Conservation (phyloP, 2,797 vertebrate species). For the Clarias laeviceps region DNA sequence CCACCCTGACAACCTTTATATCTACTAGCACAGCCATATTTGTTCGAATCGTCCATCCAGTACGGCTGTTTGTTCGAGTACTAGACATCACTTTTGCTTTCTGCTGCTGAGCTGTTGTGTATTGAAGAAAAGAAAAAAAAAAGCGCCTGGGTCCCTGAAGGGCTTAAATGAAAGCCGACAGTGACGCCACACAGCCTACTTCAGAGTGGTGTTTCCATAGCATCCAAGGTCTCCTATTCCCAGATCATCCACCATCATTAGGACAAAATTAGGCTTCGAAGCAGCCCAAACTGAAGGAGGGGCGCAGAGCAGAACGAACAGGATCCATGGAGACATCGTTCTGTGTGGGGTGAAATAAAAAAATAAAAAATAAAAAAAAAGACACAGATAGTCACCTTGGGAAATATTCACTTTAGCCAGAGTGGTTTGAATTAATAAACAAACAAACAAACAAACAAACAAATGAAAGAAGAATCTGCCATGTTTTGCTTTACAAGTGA, state of each 20-base stretch:
- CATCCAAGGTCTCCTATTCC: constrained; percentile 91
- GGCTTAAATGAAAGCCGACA: constrained; percentile 34
- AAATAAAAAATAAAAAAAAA: too few relatives aligned
- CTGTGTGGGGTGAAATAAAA: constrained; percentile 52
- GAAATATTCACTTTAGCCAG: not conserved
- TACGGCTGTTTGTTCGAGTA: not conserved
- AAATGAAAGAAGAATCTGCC: not conserved
- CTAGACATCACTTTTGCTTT: constrained; percentile 22
- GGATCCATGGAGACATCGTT: constrained; percentile 61
- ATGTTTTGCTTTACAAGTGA: not conserved
- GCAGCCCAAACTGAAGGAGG: constrained; percentile 22
- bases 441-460: too few relatives aligned
- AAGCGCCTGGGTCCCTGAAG: constrained; percentile 14
- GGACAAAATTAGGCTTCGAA: constrained; percentile 77
- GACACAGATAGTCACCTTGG: not conserved
- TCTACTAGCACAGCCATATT: not conserved
- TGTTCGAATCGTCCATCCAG: constrained; percentile 3
- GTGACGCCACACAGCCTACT: constrained; percentile 67
- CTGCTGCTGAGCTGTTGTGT: constrained; percentile 4
- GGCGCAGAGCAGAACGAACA: constrained; percentile 53
- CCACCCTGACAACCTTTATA: not conserved
- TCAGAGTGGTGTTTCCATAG: constrained; percentile 88
- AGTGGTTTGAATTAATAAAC: not conserved
- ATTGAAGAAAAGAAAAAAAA: not conserved
- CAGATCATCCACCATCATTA: constrained; percentile 90